phyloP scores from a whole-genome alignment of 2,888 invertebrate genomes.

The Vandiemenella viatica region DNA sequence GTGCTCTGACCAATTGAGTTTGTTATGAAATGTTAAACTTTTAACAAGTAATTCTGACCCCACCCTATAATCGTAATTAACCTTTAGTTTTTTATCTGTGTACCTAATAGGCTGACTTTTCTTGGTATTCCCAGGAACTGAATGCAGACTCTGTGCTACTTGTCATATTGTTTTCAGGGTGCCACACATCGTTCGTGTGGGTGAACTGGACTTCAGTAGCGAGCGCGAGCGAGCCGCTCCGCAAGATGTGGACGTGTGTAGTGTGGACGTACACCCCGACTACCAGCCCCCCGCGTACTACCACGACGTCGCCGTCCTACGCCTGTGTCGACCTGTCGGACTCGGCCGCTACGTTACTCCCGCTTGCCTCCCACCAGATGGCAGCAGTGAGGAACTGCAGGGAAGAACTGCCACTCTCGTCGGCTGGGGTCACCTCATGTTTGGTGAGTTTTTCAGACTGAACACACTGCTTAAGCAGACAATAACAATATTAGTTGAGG shows the following conservation, averaged over 20 bases:
- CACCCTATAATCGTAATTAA: too few species aligned
- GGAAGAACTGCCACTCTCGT: slow-evolving; percentile 12
- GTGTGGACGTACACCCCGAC: slow-evolving; percentile 14
- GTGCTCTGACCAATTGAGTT: too few species aligned
- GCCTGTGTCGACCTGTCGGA: slow-evolving; percentile 9
- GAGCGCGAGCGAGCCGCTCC: slow-evolving; percentile 15
- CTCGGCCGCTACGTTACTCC: slow-evolving; percentile 14
- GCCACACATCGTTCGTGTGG: slow-evolving; percentile 17
- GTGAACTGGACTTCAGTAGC: slow-evolving; percentile 18
- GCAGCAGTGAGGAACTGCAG: slow-evolving; percentile 2
- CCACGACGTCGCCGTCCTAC: slow-evolving; percentile 18
- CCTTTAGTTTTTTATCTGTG: too few species aligned
- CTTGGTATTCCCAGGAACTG: too few species aligned
- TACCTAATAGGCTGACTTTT: too few species aligned
- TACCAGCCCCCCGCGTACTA: slow-evolving; percentile 16
- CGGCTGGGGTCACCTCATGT: slow-evolving; percentile 18
- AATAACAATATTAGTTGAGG: not conserved
- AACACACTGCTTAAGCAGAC: not conserved
- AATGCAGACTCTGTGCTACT: too few species aligned
- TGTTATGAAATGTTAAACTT: too few species aligned
- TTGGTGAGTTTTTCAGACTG: slow-evolving; percentile 12
- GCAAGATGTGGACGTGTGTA: slow-evolving; percentile 14
- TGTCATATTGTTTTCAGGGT: too few species aligned
- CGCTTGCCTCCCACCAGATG: slow-evolving; percentile 16
- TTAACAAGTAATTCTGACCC: too few species aligned